These are phyloP conservation scores for Brachyhypopomus occidentalis DNA, from an alignment of 2,113 vertebrate species.

Conservation along the genomic window DNA sequence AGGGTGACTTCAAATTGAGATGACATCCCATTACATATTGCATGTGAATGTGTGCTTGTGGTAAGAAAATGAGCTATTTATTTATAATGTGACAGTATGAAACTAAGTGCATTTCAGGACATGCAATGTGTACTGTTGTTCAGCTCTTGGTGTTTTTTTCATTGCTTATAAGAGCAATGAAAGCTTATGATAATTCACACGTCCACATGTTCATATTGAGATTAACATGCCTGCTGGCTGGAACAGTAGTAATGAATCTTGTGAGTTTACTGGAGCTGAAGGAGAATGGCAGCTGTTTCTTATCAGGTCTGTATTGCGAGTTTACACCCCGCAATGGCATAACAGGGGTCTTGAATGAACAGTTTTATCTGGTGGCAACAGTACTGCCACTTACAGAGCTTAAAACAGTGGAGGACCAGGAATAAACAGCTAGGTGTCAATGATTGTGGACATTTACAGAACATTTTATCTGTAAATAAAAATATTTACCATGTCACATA, in stretches of 20 bases:
- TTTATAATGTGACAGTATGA: slow-evolving; percentile 22
- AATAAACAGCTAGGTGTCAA: neutral
- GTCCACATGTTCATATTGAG: slow-evolving; percentile 49
- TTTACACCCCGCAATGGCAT: slow-evolving; percentile 26
- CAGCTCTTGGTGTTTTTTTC: neutral
- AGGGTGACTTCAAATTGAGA: slow-evolving; percentile 59
- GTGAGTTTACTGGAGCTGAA: slow-evolving; percentile 51
- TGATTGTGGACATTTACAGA: neutral
- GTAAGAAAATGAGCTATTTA: slow-evolving; percentile 17
- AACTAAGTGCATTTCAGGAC: slow-evolving; percentile 19
- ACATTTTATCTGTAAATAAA: no score
- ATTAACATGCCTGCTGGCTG: slow-evolving; percentile 60
- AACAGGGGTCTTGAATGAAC: slow-evolving; percentile 26
- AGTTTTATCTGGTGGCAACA: slow-evolving; percentile 17
- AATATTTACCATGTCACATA: no score
- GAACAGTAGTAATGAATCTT: slow-evolving; percentile 45
- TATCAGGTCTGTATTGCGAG: slow-evolving; percentile 35
- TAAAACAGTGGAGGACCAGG: neutral
- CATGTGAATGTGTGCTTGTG: slow-evolving; percentile 43
- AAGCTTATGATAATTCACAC: neutral
- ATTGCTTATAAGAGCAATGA: no score
- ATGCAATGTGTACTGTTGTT: slow-evolving; percentile 10
- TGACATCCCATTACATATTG: slow-evolving; percentile 36
- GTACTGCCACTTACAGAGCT: neutral
- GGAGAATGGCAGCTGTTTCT: slow-evolving; percentile 53